Percentiles rank a stretch among this genome's conserved stretches.
Evolutionary conservation across 2,113 vertebrate species (phyloP).

Genomic region (Ramphastos sulfuratus): DNA sequence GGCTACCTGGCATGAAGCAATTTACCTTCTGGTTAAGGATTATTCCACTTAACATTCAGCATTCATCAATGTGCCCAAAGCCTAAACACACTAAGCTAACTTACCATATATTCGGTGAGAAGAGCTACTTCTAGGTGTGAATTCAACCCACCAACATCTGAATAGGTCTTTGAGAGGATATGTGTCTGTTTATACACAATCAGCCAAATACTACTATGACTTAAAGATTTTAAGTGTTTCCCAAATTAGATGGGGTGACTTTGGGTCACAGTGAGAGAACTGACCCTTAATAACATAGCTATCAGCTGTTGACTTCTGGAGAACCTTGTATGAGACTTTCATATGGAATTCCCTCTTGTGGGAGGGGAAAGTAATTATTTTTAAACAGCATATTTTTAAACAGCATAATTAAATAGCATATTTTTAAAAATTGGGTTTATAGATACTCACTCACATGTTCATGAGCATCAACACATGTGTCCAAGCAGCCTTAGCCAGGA

Average conservation of each 20-base stretch:
- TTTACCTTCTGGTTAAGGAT: background rate
- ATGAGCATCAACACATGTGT: background rate
- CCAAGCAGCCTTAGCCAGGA: background rate
- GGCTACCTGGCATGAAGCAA: background rate
- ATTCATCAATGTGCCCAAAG: background rate
- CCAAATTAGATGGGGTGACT: background rate
- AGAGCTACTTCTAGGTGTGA: background rate
- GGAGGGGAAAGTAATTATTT: background rate
- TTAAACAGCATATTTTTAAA: background rate
- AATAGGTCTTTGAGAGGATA: background rate
- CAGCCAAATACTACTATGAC: background rate
- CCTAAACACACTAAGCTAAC: background rate
- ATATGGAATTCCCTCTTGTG: background rate
- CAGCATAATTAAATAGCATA: background rate
- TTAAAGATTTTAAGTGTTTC: background rate
- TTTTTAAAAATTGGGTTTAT: background rate
- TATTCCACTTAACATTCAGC: background rate
- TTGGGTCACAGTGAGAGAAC: background rate
- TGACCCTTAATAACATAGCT: background rate
- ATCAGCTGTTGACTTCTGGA: background rate
- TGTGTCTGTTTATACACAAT: background rate
- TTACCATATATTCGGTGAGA: background rate
- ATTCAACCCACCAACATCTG: background rate
- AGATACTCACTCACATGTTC: background rate
- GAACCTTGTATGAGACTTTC: background rate